Base-by-base conservation (phyloP, 35 echinoderm and acorn worm species). In the Diadema setosum region DNA sequence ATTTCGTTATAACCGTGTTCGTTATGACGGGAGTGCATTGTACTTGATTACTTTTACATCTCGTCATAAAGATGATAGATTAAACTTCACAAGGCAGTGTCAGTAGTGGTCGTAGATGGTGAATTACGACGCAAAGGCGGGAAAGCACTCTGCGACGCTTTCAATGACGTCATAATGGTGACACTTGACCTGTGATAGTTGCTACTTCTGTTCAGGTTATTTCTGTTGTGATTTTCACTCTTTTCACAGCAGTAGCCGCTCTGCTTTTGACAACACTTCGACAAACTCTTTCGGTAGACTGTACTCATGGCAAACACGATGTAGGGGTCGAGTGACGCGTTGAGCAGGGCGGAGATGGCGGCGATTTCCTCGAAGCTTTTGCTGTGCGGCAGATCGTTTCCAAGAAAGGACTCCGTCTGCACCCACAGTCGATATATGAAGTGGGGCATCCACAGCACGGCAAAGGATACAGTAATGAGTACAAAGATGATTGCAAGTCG, bases 261-360 rank as follows among this genome's bases (percentile, higher is more conserved):
- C 35, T 78, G 73, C 73, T 42, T 44, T 14, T 78, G 73, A 36
- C 33, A 78, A 44, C 73, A 78, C 44, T 78, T 78, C 2, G 73
- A 39, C 0, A 78, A 41, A 36, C 11, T 78, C 37, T 78, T 78
- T 24, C 73, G 73, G 73, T 78, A 78, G 14, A 78, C 73, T 36
- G 73, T 78, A 36, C 73, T 78, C 73, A 78, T 78, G 11, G 73
- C 73, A 36, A 78, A 78, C 34, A 78, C 73, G 35, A 78, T 78
- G 73, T 78, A 78, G 15, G 73, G 73, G 73, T 78, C 73, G 3
- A 78, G 73, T 21, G 35, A 78, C 73, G 73, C 73, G 73, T 78
- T 78, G 35, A 78, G 37, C 7, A 78, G 73, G 5, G 73, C 73
- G 0, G 73, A 78, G 12, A 78, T 78, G 9, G 33, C 40, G 17